Base-by-base conservation (phyloP, 2,113 vertebrate genomes). In the Campylorhamphus procurvoides region DNA sequence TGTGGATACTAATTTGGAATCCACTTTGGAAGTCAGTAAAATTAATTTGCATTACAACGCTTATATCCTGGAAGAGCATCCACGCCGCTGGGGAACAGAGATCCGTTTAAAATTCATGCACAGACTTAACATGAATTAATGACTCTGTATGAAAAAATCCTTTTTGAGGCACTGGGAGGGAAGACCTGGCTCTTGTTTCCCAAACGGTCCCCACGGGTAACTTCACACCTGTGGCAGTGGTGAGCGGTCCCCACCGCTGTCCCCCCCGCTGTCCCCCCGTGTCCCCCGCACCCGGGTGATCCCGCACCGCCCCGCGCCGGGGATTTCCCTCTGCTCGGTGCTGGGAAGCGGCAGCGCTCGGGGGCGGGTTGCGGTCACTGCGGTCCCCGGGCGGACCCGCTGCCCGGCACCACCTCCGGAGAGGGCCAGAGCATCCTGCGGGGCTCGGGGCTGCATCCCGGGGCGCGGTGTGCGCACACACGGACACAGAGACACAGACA, bases 11-110 rank as follows among this genome's bases (percentile, higher is more conserved):
- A 93, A 89, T 82, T 89, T 52, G 47, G 35, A 84, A 94, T 72
- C 56, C 80, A 71, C 56, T 90, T 67, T 78, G 69, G 67, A 95
- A 96, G 29, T 6, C 35, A 60, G 69, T 46, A 69, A 47, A 89
- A 94, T 66, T 39, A 88, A 96, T 91, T 93, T 95, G 94, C 93
- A 89, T 93, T 39, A 69, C 84, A 90, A 29, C 31, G 50, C 91
- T 69, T 28, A 14, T 3, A 87, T 27, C 56, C 80, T 33, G n/a
- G 50, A 68, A 78, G 64, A 44, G 52, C 1, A 50, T 13, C 50
- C 22, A 3, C 4, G 23, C 66, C 76, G 14, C 59, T 9, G 50
- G 55, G 52, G 40, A 87, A 24, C 0, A 20, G 44, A 0, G 2
- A 67, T 4, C 67, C 35, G 25, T 50, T 95, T 75, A 59, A 27